A percentile compares a stretch with the other conserved stretches of the same genome.
These are phyloP conservation scores for Aromia moschata DNA, from an alignment of 2,888 invertebrate genomes.

Conservation along the genomic window DNA sequence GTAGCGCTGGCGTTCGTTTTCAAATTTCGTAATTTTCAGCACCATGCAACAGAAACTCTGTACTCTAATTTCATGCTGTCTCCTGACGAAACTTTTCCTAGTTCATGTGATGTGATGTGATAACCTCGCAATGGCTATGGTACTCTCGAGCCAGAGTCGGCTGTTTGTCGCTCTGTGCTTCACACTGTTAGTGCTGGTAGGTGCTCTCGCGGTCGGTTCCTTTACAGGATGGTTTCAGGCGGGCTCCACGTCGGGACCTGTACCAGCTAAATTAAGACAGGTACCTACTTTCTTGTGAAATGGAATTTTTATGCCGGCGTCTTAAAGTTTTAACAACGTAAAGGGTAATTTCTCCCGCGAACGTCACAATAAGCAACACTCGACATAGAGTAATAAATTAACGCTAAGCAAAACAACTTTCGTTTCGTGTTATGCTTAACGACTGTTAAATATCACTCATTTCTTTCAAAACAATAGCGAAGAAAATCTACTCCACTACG, in stretches of 20 bases:
- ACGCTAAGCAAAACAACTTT: too few relatives aligned
- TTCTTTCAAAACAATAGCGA: too few relatives aligned
- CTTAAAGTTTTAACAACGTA: too few relatives aligned
- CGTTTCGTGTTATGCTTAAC: too few relatives aligned
- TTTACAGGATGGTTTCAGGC: slow-evolving; percentile 72
- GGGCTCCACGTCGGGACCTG: slow-evolving; percentile 65
- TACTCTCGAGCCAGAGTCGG: slow-evolving; percentile 71
- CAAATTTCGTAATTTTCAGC: slow-evolving; percentile 46
- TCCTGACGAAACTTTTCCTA: slow-evolving; percentile 8
- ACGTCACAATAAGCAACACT: too few relatives aligned
- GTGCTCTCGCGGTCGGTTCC: slow-evolving; percentile 68
- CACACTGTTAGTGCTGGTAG: slow-evolving; percentile 67
- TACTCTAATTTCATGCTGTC: slow-evolving; percentile 28
- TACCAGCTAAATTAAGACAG: slow-evolving; percentile 69
- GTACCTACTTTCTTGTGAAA: too few relatives aligned
- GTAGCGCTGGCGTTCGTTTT: slow-evolving; percentile 52
- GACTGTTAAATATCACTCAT: too few relatives aligned
- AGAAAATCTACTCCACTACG: too few relatives aligned
- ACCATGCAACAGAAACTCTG: slow-evolving; percentile 35
- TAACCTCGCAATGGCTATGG: slow-evolving; percentile 68
- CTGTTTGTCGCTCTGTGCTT: slow-evolving; percentile 69
- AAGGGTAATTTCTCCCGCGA: too few relatives aligned
- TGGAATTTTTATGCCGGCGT: too few relatives aligned
- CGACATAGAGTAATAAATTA: too few relatives aligned
- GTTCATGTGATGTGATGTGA: slow-evolving; percentile 34